These are phyloP conservation scores for Narcine bancroftii DNA, from an alignment of 2,113 vertebrate genomes.

Conservation along the genomic window DNA sequence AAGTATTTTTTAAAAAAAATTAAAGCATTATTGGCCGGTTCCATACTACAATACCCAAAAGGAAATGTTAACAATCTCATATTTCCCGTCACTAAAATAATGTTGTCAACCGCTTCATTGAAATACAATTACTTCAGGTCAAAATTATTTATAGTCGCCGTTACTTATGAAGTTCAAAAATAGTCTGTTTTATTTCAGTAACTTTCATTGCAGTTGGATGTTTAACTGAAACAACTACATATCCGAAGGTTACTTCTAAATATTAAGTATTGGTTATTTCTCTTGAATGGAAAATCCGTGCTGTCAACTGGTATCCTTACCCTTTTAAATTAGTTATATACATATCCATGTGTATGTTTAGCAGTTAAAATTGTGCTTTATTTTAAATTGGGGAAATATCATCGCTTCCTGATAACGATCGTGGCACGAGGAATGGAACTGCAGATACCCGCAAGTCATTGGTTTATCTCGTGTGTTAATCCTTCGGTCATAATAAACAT, in stretches of 20 bases:
- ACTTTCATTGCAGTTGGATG: neutral
- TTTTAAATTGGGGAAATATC: neutral
- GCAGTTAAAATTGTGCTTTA: conserved; percentile 15
- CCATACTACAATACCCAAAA: neutral
- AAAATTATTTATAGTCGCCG: neutral
- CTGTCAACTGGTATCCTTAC: neutral
- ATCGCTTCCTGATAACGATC: neutral
- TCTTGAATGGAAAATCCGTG: conserved; percentile 8
- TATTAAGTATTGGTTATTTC: neutral
- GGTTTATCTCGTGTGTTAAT: neutral
- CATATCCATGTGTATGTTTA: conserved; percentile 12
- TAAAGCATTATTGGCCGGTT: neutral
- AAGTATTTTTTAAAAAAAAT: neutral
- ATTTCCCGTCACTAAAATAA: neutral
- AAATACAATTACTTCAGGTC: neutral
- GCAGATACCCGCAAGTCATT: neutral
- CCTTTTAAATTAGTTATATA: neutral
- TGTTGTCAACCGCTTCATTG: too few relatives aligned
- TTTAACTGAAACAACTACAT: neutral
- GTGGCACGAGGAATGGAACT: neutral
- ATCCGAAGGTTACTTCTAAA: neutral
- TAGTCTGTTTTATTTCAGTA: neutral
- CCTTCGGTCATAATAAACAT: neutral
- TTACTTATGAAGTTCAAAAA: neutral
- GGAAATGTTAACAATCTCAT: neutral